Base-by-base conservation (phyloP, 2,888 invertebrate genomes). In the Cephus pulcher region DNA sequence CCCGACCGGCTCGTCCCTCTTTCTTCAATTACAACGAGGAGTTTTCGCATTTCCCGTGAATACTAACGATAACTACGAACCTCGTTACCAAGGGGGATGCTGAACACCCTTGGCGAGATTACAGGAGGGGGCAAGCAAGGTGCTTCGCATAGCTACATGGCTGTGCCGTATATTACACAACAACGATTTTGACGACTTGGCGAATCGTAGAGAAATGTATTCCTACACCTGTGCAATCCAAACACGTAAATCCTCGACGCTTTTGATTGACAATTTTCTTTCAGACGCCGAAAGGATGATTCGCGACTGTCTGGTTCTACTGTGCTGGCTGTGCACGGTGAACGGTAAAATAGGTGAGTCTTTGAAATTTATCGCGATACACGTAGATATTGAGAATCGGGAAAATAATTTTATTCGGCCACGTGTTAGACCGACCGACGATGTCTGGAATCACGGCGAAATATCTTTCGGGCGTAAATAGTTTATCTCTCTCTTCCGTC, bases 311-410 rank as follows among this genome's bases (percentile, higher is more conserved):
- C 84, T 91, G 84, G 80, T 91, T 84, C 85, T 91, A 79, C 84
- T 91, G 76, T 89, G 88, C 80, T 90, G 89, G 89, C 85, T 91
- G 75, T 90, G 89, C 83, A 88, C 86, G 78, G 91, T 89, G 56
- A 88, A 89, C 78, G 90, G 90, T 76, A 89, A 90, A 82, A 90
- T 88, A 87, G 91, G 91, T 86, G 80, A 89, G 88, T 86, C 56
- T 56, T 23, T 56, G 56, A 56, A 56, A 2, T 56, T 56, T 56
- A 56, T 9, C 56, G 23, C 9, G 9, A 56, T 56, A 9, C 23
- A 23, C 9, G 56, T 9, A 23, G 56, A 56, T 9, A 56, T 9
- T 56, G 56, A 2, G 2, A 6, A 56, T 56, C 9, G 2, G 23
- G 12, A 1, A 2, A 23, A 1, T 33, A 23, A 56, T 56, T 56